A percentile compares a stretch with the other conserved stretches of the same genome.
These are phyloP conservation scores for Haplotaxodon microlepis DNA, from an alignment of 2,113 vertebrate genomes.

Conservation along the genomic window DNA sequence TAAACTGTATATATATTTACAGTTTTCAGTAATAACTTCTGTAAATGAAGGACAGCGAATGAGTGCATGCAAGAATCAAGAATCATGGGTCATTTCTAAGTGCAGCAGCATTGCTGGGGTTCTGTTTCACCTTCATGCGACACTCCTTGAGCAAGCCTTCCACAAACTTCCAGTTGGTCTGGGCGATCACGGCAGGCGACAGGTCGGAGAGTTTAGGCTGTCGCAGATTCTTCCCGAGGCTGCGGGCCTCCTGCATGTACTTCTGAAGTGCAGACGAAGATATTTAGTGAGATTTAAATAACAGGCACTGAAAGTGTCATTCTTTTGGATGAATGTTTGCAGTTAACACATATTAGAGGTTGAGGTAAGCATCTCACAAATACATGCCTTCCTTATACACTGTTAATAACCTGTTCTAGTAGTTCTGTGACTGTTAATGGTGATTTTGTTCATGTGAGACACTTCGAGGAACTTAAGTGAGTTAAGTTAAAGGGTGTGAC, in stretches of 20 bases:
- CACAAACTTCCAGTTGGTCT: slow-evolving; percentile 99
- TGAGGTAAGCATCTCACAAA: neutral
- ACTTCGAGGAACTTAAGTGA: neutral
- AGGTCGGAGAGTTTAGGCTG: slow-evolving; percentile 97
- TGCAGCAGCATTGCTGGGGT: neutral
- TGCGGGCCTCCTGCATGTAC: slow-evolving; percentile 97
- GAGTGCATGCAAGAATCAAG: neutral
- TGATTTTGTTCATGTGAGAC: neutral
- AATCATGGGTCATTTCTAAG: neutral
- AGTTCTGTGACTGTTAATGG: neutral
- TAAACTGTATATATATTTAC: neutral
- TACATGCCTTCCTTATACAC: neutral
- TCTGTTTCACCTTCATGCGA: slow-evolving; percentile 84
- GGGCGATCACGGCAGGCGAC: slow-evolving; percentile 95
- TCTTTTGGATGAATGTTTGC: neutral
- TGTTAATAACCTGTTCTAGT: neutral
- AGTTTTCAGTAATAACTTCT: neutral
- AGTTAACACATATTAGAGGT: neutral
- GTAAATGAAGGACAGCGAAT: neutral
- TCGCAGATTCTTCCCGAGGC: slow-evolving; percentile 88
- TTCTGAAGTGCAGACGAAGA: slow-evolving; percentile 73
- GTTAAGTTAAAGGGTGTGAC: neutral
- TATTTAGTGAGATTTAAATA: neutral
- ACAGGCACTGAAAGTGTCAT: neutral
- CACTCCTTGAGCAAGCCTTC: slow-evolving; percentile 96